phyloP scores from a whole-genome alignment of 2,888 invertebrate species.

The Theretra japonica region DNA sequence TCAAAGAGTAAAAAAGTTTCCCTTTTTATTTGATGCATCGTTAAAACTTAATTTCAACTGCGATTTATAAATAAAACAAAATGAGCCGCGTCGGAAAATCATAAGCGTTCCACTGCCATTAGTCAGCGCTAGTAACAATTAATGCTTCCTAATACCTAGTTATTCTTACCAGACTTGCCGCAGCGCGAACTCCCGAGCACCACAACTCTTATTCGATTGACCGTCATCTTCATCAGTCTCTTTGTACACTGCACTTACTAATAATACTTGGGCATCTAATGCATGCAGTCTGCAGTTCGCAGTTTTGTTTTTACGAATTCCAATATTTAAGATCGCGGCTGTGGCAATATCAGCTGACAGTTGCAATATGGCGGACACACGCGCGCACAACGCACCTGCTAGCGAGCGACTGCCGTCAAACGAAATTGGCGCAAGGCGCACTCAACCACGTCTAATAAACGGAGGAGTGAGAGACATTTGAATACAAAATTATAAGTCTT shows the following conservation, averaged over 20 bases:
- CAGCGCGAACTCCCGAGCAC: conserved; percentile 90
- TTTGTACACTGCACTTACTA: conserved; percentile 60
- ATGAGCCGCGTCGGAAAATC: conserved; percentile 41
- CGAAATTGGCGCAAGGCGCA: conserved; percentile 76
- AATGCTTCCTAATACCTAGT: conserved; percentile 43
- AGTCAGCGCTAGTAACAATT: conserved; percentile 51
- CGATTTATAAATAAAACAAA: conserved; percentile 38
- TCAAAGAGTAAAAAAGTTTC: conserved; percentile 23
- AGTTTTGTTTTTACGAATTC: conserved; percentile 47
- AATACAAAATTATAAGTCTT: conserved; percentile 25
- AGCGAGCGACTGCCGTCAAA: conserved; percentile 78
- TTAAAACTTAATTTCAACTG: conserved; percentile 54
- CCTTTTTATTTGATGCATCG: conserved; percentile 50
- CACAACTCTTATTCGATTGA: conserved; percentile 91
- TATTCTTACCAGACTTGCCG: conserved; percentile 89
- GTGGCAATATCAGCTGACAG: conserved; percentile 70
- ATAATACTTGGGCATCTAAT: conserved; percentile 55
- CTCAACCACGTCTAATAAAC: conserved; percentile 66
- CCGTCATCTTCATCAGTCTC: conserved; percentile 88
- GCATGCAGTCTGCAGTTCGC: conserved; percentile 44
- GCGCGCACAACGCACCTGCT: conserved; percentile 81
- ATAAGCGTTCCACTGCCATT: conserved; percentile 46
- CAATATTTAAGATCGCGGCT: conserved; percentile 62
- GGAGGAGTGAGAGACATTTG: conserved; percentile 57
- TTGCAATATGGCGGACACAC: conserved; percentile 70